Conservation (phyloP, 2,113 vertebrate genomes). For the Lucifuga dentata region DNA sequence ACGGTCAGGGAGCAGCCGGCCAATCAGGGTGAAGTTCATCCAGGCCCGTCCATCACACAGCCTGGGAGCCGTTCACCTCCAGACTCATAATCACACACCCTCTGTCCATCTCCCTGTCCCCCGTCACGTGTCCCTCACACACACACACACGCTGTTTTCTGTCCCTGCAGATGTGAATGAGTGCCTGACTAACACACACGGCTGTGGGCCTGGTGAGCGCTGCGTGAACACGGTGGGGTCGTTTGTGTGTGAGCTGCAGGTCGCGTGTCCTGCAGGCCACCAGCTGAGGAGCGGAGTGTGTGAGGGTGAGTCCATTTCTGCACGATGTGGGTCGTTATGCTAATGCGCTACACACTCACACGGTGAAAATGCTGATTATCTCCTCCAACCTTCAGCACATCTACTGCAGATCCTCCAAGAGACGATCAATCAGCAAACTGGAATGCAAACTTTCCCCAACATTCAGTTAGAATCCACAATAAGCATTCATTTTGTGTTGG, state of each 20-base stretch:
- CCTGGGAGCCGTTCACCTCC: conserved; percentile 2
- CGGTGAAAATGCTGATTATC: no score
- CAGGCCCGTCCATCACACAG: background rate
- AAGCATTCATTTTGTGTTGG: no score
- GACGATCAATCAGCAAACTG: no score
- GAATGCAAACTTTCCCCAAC: no score
- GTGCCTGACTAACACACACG: conserved; percentile 87
- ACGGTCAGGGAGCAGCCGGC: background rate
- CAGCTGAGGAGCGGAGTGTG: conserved; percentile 84
- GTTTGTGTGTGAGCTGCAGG: conserved; percentile 86
- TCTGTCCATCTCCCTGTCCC: background rate
- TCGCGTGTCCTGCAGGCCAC: conserved; percentile 87
- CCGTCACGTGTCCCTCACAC: conserved; percentile 6
- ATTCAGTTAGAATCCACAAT: no score
- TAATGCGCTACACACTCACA: conserved; percentile 32
- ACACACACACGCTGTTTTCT: conserved; percentile 9
- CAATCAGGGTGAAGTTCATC: background rate
- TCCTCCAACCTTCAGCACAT: no score
- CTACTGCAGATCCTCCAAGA: no score
- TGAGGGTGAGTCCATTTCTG: conserved; percentile 80
- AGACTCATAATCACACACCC: background rate
- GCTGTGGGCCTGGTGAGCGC: conserved; percentile 84
- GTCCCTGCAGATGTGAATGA: conserved; percentile 89
- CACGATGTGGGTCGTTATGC: conserved; percentile 24
- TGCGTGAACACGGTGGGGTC: conserved; percentile 91